Base-by-base conservation (phyloP, 2,888 invertebrate genomes). In the Mycalesis mineus region DNA sequence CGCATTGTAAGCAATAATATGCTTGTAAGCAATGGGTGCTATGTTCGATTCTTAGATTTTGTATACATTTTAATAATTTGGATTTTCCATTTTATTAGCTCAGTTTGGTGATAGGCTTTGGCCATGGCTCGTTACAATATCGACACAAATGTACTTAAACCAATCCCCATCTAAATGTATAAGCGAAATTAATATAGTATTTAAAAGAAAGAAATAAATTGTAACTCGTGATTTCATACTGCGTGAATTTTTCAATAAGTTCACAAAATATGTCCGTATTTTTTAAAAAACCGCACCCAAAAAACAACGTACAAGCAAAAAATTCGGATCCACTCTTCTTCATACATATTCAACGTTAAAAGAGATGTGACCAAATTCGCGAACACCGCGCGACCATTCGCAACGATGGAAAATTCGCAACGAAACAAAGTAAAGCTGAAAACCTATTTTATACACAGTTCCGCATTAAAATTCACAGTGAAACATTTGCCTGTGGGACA, bases 401-500 rank as follows among this genome's bases (percentile, higher is more conserved):
- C 51, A 50, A 41, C 37, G 58, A 47, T 57, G 60, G 48, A 58
- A 61, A 61, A 57, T 61, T 60, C 15, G 51, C 47, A 41, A 29
- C 36, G 52, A 42, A 52, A 52, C 54, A 55, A 58, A 54, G 51
- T 45, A 40, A 61, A 61, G 51, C 57, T 54, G 51, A 55, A 64
- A 60, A 64, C 49, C 54, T 60, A 65, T 67, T 65, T 64, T 62
- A 64, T 64, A 59, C 58, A 60, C 47, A 58, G 57, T 41, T 49
- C 57, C 58, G 56, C 62, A 69, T 69, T 74, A 68, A 72, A 75
- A 73, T 73, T 71, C 68, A 66, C 67, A 62, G 63, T 64, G 68
- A 68, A 71, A 71, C 70, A 63, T 67, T 67, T 67, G 60, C 64
- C 61, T 63, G 60, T 66, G 69, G 69, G 69, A 72, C 72, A 73